A percentile compares a stretch with the other conserved stretches of the same genome.
Conservation (phyloP, 2,797 vertebrate genomes). For the Glossophaga mutica region DNA sequence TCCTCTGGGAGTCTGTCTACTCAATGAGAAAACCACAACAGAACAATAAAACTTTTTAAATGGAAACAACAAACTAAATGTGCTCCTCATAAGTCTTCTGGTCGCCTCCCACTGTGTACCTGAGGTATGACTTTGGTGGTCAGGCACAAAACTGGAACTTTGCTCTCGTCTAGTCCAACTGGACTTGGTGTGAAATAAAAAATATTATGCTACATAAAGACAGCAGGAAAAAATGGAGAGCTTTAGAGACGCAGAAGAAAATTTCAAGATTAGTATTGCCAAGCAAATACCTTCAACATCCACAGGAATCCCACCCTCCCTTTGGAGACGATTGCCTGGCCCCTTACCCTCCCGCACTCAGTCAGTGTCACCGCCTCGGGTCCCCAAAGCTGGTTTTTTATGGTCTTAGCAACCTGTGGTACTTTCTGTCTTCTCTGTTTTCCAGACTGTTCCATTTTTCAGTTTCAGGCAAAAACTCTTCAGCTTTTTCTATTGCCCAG, state of each 20-base stretch:
- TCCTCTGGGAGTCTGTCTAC: not conserved
- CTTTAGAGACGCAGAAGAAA: not conserved
- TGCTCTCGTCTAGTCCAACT: not conserved
- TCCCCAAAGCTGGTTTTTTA: not conserved
- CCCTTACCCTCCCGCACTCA: not conserved
- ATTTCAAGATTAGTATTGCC: not conserved
- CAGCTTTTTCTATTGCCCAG: constrained; percentile 46
- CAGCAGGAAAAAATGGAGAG: not conserved
- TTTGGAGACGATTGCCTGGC: not conserved
- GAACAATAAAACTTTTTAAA: not conserved
- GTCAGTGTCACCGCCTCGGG: rapidly evolving
- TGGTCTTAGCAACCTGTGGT: not conserved
- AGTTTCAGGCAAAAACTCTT: constrained; percentile 58
- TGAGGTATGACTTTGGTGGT: constrained; percentile 20
- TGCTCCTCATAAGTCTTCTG: not conserved
- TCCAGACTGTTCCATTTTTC: constrained; percentile 9
- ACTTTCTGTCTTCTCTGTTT: not conserved
- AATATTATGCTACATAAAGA: not conserved
- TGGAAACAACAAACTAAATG: not conserved
- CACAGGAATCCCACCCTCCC: not conserved
- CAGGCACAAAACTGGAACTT: not conserved
- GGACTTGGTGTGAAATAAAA: constrained; percentile 41
- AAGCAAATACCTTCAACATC: constrained; percentile 15
- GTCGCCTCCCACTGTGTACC: not conserved
- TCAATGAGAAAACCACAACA: constrained; percentile 1